A percentile compares a stretch with the other conserved stretches of the same genome.
phyloP scores from a whole-genome alignment of 2,888 invertebrate species.

The Callyntrura guangdongensis region DNA sequence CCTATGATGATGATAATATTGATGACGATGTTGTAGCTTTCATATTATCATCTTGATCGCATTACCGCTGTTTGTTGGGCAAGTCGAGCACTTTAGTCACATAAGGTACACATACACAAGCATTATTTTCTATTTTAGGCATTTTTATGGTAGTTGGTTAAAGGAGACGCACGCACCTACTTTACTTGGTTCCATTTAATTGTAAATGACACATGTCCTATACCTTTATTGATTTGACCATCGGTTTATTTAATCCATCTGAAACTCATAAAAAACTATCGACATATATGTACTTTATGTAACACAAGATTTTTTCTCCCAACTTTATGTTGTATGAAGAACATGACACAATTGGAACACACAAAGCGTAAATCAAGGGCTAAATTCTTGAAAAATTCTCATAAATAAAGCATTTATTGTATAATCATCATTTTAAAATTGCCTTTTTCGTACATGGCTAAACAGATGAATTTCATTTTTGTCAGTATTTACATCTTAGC shows the following conservation, averaged over 20 bases:
- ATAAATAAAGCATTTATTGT: neutral
- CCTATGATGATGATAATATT: neutral
- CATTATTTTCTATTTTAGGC: conserved; percentile 2
- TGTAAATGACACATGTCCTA: conserved; percentile 6
- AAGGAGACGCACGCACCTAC: neutral
- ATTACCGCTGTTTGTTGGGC: neutral
- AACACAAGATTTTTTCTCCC: neutral
- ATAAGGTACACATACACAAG: neutral
- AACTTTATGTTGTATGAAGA: neutral
- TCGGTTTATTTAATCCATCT: conserved; percentile 17
- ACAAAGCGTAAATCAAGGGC: neutral
- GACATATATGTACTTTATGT: neutral
- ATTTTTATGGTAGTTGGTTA: neutral
- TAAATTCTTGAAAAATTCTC: neutral
- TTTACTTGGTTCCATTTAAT: conserved; percentile 13
- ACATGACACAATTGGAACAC: neutral
- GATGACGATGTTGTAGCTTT: neutral
- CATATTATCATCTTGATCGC: neutral
- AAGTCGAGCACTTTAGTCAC: neutral
- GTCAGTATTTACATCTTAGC: neutral
- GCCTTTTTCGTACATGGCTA: neutral
- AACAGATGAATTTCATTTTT: neutral
- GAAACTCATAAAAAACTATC: neutral
- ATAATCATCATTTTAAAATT: neutral
- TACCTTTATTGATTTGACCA: conserved; percentile 26